Conservation (phyloP, 2,888 invertebrate species). For the Oscheius myriophilus region DNA sequence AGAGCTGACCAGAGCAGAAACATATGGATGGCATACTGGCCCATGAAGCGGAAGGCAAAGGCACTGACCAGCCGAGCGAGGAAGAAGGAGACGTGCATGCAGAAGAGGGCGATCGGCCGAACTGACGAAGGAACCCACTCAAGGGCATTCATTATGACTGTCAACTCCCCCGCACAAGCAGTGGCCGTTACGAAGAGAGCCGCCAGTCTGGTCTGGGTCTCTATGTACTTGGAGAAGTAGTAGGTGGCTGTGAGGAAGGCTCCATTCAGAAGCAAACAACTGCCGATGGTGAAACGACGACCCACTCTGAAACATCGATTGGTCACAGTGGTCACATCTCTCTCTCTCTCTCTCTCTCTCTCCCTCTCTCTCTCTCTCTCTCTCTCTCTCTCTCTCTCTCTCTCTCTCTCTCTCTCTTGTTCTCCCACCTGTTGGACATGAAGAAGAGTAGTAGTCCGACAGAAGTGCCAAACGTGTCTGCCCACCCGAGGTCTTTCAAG, state of each 20-base stretch:
- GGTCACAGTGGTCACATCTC: background rate
- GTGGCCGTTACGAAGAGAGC: background rate
- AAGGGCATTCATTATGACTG: background rate
- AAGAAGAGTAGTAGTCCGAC: conserved; percentile 4
- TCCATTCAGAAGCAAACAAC: background rate
- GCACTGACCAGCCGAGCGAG: background rate
- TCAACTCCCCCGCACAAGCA: background rate
- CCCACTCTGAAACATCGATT: background rate
- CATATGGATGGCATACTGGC: background rate
- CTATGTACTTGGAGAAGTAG: background rate
- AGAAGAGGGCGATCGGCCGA: conserved; percentile 7
- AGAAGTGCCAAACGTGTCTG: background rate
- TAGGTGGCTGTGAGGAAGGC: background rate
- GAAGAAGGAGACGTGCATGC: background rate
- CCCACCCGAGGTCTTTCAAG: background rate
- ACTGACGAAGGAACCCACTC: conserved; percentile 15
- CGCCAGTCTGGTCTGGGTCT: background rate
- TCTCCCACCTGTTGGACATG: background rate
- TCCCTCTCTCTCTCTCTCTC: background rate
- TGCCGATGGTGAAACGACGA: conserved; percentile 2
- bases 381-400: too few species aligned
- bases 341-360: conserved; percentile 1
- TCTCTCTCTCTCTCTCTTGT: too few species aligned
- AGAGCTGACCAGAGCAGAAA: background rate
- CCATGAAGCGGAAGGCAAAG: conserved; percentile 8